phyloP scores from a whole-genome alignment of 2,888 invertebrate species.

The Cheilosia scutellata region DNA sequence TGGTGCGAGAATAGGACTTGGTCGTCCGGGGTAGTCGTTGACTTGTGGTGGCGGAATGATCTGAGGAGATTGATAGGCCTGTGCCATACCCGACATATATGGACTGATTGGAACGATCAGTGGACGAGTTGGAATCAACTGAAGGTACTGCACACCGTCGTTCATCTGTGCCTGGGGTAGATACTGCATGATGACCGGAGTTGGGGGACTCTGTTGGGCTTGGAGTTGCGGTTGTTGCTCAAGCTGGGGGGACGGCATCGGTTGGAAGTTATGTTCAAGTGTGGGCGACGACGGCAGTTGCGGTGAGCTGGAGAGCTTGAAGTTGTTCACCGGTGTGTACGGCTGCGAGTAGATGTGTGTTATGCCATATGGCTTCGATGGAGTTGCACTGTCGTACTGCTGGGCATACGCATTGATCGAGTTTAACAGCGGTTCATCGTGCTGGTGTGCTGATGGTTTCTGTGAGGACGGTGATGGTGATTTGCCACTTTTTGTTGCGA shows the following conservation, averaged over 20 bases:
- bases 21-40: conserved; percentile 48
- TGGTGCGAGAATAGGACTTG: conserved; percentile 57
- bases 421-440: conserved; percentile 80
- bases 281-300: conserved; percentile 78
- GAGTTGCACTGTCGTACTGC: conserved; percentile 78
- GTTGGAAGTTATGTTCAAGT: conserved; percentile 82
- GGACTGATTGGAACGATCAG: conserved; percentile 83
- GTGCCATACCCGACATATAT: conserved; percentile 77
- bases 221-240: conserved; percentile 43
- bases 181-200: conserved; percentile 83
- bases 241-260: conserved; percentile 78
- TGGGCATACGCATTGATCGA: conserved; percentile 81
- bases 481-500: conserved; percentile 78
- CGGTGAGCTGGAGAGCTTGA: conserved; percentile 80
- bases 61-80: conserved; percentile 54
- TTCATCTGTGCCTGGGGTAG: conserved; percentile 80
- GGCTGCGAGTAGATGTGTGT: conserved; percentile 65
- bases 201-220: conserved; percentile 67
- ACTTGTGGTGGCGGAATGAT: conserved; percentile 44
- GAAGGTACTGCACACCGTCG: conserved; percentile 82
- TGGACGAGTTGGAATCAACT: conserved; percentile 83
- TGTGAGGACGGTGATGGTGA: conserved; percentile 64
- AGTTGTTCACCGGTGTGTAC: conserved; percentile 61
- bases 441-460: conserved; percentile 41
- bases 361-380: conserved; percentile 59